These are phyloP conservation scores for Tetragnatha montana DNA, from an alignment of 2,888 invertebrate genomes.

Conservation along the genomic window DNA sequence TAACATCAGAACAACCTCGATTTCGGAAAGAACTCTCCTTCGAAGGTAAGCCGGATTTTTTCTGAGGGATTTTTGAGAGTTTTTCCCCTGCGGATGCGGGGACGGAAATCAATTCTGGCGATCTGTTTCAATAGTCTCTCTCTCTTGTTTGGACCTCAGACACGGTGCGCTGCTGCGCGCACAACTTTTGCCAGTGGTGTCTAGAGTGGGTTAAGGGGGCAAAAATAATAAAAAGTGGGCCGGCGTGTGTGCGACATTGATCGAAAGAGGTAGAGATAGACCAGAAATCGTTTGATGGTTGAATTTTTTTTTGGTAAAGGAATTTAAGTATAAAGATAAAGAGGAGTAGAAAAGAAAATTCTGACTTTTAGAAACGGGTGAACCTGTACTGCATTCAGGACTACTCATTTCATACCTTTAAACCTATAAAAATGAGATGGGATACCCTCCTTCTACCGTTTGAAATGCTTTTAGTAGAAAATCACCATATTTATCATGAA, in stretches of 20 bases:
- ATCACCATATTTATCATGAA: no score
- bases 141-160: not conserved
- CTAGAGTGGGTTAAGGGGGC: not conserved
- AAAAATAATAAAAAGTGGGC: not conserved
- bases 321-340: not conserved
- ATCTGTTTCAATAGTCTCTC: not conserved
- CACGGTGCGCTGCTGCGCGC: not conserved
- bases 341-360: no score
- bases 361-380: no score
- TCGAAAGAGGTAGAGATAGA: not conserved
- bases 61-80: not conserved
- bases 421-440: no score
- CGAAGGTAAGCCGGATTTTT: not conserved
- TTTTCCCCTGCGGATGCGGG: not conserved
- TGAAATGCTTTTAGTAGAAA: no score
- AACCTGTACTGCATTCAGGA: no score
- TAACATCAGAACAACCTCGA: not conserved
- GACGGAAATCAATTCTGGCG: not conserved
- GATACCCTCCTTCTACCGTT: no score
- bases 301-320: not conserved
- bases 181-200: constrained; percentile 16
- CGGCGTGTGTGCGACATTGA: not conserved
- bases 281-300: not conserved
- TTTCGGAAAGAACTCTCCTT: not conserved
- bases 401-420: no score